A percentile compares a stretch with the other conserved stretches of the same genome.
Evolutionary conservation across 1,140 invertebrate genomes (phyloP).

Genomic region (Melanaphis sacchari): DNA sequence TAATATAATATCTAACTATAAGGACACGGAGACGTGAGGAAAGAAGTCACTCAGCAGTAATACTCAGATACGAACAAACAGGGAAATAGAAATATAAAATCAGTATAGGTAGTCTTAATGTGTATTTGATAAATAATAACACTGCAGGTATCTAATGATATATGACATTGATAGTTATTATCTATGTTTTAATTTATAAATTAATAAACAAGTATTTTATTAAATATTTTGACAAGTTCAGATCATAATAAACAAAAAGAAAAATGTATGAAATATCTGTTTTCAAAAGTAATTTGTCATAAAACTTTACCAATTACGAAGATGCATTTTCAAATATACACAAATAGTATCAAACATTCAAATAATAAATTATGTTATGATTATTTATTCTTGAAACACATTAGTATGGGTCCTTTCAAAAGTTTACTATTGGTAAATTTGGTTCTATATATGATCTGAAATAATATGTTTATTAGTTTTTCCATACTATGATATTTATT

Average conservation of each 20-base stretch:
- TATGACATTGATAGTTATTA: not conserved
- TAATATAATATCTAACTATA: too few species aligned
- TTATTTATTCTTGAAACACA: not conserved
- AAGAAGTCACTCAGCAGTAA: too few species aligned
- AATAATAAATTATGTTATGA: conserved; percentile 8
- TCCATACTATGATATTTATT: not conserved
- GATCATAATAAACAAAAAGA: not conserved
- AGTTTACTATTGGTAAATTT: not conserved
- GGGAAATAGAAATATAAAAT: not conserved
- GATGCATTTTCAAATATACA: not conserved
- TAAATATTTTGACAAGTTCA: not conserved
- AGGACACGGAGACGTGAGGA: too few species aligned
- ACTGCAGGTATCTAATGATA: not conserved
- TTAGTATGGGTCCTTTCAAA: not conserved
- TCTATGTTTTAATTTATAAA: not conserved
- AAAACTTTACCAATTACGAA: conserved; percentile 7
- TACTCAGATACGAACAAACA: too few species aligned
- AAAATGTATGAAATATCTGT: not conserved
- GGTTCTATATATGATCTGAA: not conserved
- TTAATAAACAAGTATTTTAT: not conserved
- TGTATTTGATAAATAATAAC: too few species aligned
- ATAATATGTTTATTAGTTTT: not conserved
- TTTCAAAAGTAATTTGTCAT: not conserved
- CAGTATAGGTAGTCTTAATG: not conserved
- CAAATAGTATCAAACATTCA: not conserved